These are phyloP conservation scores for Myotis vivesi DNA, from an alignment of 2,797 vertebrate genomes.

Conservation along the genomic window DNA sequence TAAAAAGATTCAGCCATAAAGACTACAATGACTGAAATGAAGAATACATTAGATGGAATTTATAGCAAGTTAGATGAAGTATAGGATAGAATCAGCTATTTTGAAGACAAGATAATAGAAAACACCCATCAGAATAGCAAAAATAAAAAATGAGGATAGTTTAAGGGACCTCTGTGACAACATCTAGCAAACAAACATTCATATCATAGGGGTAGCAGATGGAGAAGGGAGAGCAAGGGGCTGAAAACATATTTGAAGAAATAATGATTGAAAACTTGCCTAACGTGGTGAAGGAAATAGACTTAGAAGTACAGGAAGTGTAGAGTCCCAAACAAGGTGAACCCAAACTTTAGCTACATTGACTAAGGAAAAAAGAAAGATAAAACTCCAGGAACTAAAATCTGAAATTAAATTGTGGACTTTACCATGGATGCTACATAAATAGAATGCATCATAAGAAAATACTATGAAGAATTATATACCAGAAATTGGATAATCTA, in stretches of 20 bases:
- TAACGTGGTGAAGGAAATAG: neutral
- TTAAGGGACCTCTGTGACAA: neutral
- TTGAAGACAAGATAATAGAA: neutral
- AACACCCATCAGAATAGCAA: neutral
- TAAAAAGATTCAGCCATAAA: neutral
- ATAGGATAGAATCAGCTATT: neutral
- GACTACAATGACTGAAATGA: neutral
- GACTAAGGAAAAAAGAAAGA: neutral
- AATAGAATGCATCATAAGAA: neutral
- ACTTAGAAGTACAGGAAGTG: neutral
- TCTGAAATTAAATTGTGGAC: neutral
- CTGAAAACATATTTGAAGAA: neutral
- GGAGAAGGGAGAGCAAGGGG: neutral
- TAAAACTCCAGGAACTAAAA: neutral
- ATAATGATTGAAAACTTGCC: neutral
- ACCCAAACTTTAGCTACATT: neutral
- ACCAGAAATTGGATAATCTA: neutral
- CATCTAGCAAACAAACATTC: neutral
- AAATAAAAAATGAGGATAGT: neutral
- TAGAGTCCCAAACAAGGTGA: too few relatives aligned
- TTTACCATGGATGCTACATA: neutral
- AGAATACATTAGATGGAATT: neutral
- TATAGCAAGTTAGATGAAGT: neutral
- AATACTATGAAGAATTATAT: neutral
- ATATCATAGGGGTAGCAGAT: neutral